Conservation (phyloP, 2,888 invertebrate genomes). For the Nasonovia ribisnigri region DNA sequence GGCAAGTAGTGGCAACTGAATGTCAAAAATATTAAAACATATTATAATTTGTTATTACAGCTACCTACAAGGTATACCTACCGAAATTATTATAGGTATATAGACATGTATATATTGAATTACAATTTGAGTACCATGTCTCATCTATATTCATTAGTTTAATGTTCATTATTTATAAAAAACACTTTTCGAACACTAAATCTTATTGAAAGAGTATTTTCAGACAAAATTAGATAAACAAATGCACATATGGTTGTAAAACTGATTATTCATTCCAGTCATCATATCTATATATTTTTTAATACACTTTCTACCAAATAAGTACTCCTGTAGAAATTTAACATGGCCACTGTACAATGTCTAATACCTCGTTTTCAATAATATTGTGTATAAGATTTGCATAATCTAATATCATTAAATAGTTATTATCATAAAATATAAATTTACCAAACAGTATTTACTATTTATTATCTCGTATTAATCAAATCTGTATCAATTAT, state of each 20-base stretch:
- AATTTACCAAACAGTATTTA: background rate
- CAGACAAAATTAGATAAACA: background rate
- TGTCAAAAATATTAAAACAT: background rate
- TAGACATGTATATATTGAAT: background rate
- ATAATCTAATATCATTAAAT: background rate
- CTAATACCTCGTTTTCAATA: background rate
- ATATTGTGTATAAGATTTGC: background rate
- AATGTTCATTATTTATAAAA: background rate
- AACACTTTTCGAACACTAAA: background rate
- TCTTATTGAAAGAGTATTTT: background rate
- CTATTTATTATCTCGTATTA: background rate
- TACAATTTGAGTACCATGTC: background rate
- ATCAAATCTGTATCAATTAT: background rate
- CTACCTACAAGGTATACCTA: background rate
- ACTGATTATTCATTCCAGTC: background rate
- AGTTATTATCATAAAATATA: background rate
- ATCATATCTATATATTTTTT: background rate
- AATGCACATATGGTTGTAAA: background rate
- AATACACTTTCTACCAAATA: background rate
- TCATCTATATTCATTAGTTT: background rate
- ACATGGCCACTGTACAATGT: background rate
- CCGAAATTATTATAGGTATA: background rate
- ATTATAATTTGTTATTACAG: background rate
- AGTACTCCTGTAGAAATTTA: background rate
- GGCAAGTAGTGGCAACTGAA: background rate